phyloP scores from a whole-genome alignment of 2,113 vertebrate species.

The Pseudopipra pipra region DNA sequence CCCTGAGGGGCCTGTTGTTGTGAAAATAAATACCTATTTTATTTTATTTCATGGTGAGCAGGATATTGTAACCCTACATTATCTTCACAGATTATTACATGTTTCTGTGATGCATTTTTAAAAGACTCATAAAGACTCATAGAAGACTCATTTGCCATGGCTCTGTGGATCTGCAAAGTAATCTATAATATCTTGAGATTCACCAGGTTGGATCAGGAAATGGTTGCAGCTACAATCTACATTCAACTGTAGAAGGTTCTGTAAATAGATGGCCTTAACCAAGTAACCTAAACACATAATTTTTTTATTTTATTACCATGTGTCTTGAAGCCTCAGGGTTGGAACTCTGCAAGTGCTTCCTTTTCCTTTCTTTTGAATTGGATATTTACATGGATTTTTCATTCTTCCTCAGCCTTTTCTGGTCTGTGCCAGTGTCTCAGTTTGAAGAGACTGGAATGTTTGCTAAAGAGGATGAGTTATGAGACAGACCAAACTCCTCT shows the following conservation, averaged over 20 bases:
- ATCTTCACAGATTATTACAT: not conserved
- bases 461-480: no score
- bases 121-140: not conserved
- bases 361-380: not conserved
- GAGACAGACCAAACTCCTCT: no score
- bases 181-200: not conserved
- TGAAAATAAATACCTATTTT: not conserved
- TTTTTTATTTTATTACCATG: not conserved
- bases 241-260: fast-evolving
- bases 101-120: not conserved
- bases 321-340: not conserved
- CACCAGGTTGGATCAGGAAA: not conserved
- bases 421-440: not conserved
- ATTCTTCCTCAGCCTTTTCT: not conserved
- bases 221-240: not conserved
- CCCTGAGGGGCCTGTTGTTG: not conserved
- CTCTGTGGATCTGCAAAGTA: not conserved
- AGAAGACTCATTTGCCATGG: not conserved
- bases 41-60: not conserved
- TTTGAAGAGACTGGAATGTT: no score
- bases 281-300: not conserved
- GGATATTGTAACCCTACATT: not conserved
- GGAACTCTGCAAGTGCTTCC: not conserved
- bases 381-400: not conserved
- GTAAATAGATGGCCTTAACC: not conserved